Conservation (phyloP, 2,113 vertebrate genomes). For the Propithecus coquereli region DNA sequence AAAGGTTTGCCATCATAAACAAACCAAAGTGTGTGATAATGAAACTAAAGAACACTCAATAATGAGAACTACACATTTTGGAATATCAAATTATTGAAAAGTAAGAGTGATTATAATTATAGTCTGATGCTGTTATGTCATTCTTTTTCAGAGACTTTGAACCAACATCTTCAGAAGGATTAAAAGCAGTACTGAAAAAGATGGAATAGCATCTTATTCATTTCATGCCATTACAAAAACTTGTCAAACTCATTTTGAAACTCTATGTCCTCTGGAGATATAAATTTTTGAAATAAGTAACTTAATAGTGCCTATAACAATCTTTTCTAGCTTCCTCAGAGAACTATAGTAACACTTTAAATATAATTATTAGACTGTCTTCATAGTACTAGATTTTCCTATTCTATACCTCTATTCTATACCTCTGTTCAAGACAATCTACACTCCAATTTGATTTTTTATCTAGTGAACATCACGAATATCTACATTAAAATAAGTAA, state of each 20-base stretch:
- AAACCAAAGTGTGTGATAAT: not conserved
- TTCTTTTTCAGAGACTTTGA: not conserved
- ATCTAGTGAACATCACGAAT: not conserved
- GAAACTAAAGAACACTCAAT: not conserved
- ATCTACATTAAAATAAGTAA: not conserved
- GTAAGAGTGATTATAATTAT: constrained; percentile 26
- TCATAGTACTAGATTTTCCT: not conserved
- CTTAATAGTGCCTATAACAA: not conserved
- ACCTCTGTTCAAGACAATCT: not conserved
- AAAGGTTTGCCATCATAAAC: not conserved
- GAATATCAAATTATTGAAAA: not conserved
- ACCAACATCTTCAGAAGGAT: not conserved
- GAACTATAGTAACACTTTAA: not conserved
- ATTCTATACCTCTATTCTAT: not conserved
- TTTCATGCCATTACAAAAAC: constrained; percentile 8
- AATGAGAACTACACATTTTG: not conserved
- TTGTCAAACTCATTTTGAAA: constrained; percentile 25
- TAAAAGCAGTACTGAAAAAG: not conserved
- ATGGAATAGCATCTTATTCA: not conserved
- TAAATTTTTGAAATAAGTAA: not conserved
- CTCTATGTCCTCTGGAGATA: not conserved
- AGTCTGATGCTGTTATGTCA: not conserved
- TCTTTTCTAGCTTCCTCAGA: not conserved
- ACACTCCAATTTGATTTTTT: not conserved
- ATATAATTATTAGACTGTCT: not conserved